Percentiles rank a stretch among this genome's conserved stretches.
Evolutionary conservation across 1,140 invertebrate genomes (phyloP).

Genomic region (Gerris buenoi): DNA sequence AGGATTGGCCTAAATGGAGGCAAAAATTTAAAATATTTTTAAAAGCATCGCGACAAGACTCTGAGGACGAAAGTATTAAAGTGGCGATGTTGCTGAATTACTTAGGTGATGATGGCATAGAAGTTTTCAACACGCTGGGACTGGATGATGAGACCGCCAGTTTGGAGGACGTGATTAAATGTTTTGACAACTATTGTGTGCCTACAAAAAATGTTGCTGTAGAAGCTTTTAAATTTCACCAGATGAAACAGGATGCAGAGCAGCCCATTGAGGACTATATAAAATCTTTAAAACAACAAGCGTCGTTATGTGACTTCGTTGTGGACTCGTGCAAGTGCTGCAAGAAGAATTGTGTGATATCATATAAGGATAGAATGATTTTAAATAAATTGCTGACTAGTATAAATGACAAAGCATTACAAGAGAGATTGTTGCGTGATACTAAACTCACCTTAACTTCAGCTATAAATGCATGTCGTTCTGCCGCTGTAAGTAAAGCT

Average conservation of each 20-base stretch:
- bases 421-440: not conserved
- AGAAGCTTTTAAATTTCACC: not conserved
- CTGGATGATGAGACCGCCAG: not conserved
- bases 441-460: not conserved
- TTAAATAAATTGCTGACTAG: not conserved
- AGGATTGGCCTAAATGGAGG: not conserved
- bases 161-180: not conserved
- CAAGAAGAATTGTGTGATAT: not conserved
- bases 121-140: not conserved
- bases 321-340: not conserved
- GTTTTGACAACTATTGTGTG: not conserved
- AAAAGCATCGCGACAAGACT: not conserved
- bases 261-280: not conserved
- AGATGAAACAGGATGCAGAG: not conserved
- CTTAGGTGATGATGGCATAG: not conserved
- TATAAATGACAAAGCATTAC: not conserved
- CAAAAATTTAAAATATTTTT: not conserved
- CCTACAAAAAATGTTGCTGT: not conserved
- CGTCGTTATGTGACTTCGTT: not conserved
- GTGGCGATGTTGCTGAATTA: not conserved
- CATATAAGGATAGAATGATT: not conserved
- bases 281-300: not conserved
- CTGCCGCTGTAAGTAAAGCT: not conserved
- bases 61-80: not conserved
- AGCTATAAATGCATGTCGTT: not conserved